Conservation (phyloP, 1,140 invertebrate genomes). For the Andricus grossulariae region DNA sequence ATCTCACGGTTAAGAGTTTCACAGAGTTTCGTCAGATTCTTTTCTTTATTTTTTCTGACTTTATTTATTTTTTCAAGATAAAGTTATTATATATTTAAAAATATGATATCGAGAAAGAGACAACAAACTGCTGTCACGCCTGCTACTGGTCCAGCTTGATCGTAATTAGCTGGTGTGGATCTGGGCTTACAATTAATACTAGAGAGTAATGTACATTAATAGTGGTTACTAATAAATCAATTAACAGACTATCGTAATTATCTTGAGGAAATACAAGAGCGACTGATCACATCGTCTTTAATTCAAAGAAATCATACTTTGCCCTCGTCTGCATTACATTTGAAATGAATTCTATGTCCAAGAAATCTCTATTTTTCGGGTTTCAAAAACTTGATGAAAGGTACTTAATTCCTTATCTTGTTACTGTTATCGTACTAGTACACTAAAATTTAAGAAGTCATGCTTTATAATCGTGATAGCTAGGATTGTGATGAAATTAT, state of each 20-base stretch:
- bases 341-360: slow-evolving; percentile 28
- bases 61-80: slow-evolving; percentile 11
- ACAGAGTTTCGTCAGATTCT: background rate
- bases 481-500: slow-evolving; percentile 26
- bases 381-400: slow-evolving; percentile 25
- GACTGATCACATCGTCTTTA: slow-evolving; percentile 43
- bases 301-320: slow-evolving; percentile 1
- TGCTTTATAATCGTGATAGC: slow-evolving; percentile 11
- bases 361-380: slow-evolving; percentile 30
- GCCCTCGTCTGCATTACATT: slow-evolving; percentile 15
- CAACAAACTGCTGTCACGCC: slow-evolving; percentile 53
- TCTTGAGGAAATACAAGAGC: slow-evolving; percentile 56
- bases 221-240: slow-evolving; percentile 61
- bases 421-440: slow-evolving; percentile 24
- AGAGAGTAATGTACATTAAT: slow-evolving; percentile 56
- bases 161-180: slow-evolving; percentile 57
- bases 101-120: slow-evolving; percentile 35
- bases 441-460: slow-evolving; percentile 10
- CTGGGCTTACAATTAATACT: slow-evolving; percentile 64
- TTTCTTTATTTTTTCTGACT: slow-evolving; percentile 3
- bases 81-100: slow-evolving; percentile 22
- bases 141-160: slow-evolving; percentile 51
- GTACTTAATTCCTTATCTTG: slow-evolving; percentile 28
- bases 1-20: slow-evolving; percentile 31
- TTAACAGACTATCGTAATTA: slow-evolving; percentile 56